Percentiles rank a stretch among this genome's conserved stretches.
Conservation (phyloP, 2,888 invertebrate species). For the Copidosoma aretas region DNA sequence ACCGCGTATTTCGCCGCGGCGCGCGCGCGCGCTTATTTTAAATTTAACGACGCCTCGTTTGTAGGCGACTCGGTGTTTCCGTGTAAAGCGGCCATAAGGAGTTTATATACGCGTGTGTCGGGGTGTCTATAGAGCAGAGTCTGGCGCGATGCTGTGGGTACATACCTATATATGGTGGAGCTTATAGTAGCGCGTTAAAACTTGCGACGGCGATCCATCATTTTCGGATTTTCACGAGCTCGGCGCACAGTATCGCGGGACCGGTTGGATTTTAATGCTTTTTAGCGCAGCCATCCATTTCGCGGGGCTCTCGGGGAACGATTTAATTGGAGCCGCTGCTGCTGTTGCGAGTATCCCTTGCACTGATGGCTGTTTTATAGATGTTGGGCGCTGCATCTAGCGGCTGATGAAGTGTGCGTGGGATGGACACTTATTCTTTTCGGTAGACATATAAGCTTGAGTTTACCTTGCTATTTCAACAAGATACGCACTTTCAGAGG, state of each 20-base stretch:
- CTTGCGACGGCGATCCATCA: slow-evolving; percentile 19
- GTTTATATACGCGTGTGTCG: slow-evolving; percentile 2
- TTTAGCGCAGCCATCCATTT: slow-evolving; percentile 6
- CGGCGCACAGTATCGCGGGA: not conserved
- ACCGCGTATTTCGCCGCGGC: slow-evolving; percentile 2
- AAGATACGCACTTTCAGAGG: no score
- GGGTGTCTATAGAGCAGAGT: no score
- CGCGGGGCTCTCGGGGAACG: no score
- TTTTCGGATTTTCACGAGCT: slow-evolving; percentile 3
- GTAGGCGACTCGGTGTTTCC: slow-evolving; percentile 41
- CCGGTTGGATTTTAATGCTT: slow-evolving; percentile 6
- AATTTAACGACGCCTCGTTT: slow-evolving; percentile 58
- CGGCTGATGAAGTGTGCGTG: no score
- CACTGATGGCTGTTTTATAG: no score
- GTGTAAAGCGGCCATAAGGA: slow-evolving; percentile 38
- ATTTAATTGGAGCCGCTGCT: no score
- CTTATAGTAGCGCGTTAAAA: slow-evolving; percentile 1
- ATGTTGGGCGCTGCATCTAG: no score
- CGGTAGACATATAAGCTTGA: no score
- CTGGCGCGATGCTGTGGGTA: not conserved
- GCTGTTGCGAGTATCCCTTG: no score
- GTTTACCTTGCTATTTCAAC: no score
- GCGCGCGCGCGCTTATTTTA: slow-evolving; percentile 53
- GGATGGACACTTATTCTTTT: no score
- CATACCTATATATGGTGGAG: not conserved